Percentiles rank a stretch among this genome's conserved stretches.
These are phyloP conservation scores for Apus apus DNA, from an alignment of 2,113 vertebrate species.

Conservation along the genomic window DNA sequence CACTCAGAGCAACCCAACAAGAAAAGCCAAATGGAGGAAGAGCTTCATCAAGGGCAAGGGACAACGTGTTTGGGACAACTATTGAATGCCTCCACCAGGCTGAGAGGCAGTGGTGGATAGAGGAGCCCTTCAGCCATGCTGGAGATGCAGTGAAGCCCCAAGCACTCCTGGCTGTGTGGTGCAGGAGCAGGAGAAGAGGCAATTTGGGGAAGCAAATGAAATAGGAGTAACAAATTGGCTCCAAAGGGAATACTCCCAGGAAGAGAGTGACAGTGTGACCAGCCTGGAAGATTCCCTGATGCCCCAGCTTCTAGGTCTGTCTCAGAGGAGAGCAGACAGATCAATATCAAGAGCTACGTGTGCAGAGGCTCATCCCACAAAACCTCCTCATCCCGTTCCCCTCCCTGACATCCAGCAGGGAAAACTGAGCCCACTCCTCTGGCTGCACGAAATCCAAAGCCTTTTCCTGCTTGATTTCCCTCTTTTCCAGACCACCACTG, in stretches of 20 bases:
- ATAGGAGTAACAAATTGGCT: neutral
- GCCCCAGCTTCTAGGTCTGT: neutral
- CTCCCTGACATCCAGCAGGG: rapidly evolving
- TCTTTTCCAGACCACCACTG: neutral
- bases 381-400: neutral
- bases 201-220: neutral
- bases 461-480: neutral
- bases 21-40: neutral
- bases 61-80: neutral
- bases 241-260: neutral
- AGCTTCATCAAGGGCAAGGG: neutral
- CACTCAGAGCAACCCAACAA: neutral
- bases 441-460: neutral
- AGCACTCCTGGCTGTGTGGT: rapidly evolving
- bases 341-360: neutral
- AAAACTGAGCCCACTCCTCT: rapidly evolving
- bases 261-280: neutral
- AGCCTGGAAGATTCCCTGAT: neutral
- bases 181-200: neutral
- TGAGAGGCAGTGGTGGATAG: neutral
- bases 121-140: rapidly evolving
- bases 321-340: neutral
- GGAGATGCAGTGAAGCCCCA: neutral
- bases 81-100: neutral
- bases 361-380: neutral